Conservation (phyloP, 2,113 vertebrate genomes). For the Sylvilagus bachmani region DNA sequence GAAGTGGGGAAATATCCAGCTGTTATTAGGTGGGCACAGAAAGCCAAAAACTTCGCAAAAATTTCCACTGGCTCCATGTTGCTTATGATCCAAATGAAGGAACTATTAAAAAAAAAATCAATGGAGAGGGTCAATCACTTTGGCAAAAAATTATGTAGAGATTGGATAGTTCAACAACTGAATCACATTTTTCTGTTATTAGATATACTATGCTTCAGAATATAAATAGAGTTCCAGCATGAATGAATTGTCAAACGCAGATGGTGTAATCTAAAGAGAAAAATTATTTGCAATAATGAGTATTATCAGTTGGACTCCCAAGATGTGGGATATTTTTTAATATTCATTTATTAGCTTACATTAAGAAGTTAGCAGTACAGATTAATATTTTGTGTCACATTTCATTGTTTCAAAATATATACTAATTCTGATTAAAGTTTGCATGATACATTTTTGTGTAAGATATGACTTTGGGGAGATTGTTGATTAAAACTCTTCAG, state of each 20-base stretch:
- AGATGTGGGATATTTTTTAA: background rate
- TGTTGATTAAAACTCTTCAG: background rate
- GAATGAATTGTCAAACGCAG: background rate
- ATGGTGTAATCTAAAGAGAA: background rate
- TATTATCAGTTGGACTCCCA: background rate
- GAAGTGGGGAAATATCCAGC: conserved; percentile 61
- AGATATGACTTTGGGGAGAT: background rate
- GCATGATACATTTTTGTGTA: background rate
- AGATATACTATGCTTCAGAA: background rate
- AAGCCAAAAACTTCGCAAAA: conserved; percentile 74
- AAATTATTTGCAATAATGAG: background rate
- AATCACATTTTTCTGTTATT: conserved; percentile 58
- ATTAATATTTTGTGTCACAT: background rate
- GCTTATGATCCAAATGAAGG: conserved; percentile 36
- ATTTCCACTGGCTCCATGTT: conserved; percentile 65
- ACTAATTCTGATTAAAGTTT: background rate
- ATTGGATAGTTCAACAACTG: conserved; percentile 26
- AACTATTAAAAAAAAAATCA: conserved; percentile 51
- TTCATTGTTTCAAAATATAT: background rate
- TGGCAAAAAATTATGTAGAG: conserved; percentile 38
- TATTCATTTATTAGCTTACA: background rate
- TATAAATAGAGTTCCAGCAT: conserved; percentile 25
- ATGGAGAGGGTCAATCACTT: conserved; percentile 33
- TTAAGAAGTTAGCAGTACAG: background rate
- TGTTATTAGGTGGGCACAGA: conserved; percentile 56